Base-by-base conservation (phyloP, 2,113 vertebrate genomes). In the Seriola dumerili region DNA sequence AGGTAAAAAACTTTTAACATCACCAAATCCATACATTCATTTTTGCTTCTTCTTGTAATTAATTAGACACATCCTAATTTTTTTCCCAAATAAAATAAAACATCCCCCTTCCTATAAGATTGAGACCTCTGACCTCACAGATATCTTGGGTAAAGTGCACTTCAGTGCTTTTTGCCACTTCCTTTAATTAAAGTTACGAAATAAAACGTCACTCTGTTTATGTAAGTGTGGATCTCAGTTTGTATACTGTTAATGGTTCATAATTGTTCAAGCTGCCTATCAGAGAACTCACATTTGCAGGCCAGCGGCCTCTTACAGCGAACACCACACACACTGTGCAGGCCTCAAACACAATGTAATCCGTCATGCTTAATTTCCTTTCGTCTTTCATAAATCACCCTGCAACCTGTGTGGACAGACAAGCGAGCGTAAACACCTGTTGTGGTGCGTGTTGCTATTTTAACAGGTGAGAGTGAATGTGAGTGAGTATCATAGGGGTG, bases 391-490 rank as follows among this genome's bases (percentile, higher is more conserved):
- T 94, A 83, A 93, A 93, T 94, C 93, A 92, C 70, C 66, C 64
- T 83, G 85, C 90, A 89, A 89, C 86, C 57, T 83, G 82, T 89
- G 87, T 3, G 67, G 88, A 90, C 81, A 90, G 88, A 92, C 87
- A 81, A 71, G 69, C 40, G 73, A 85, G 79, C 66, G 82, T 92
- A 93, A 93, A 92, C 89, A 93, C 93, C 94, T 95, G 94, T 93
- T 94, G 91, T 93, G 84, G 77, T 88, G 85, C 14, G 58, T 87
- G 83, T 87, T 74, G 50, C 63, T 78, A 66, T 90, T 91, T 75
- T 78, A 85, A 75, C 83, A 72, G 62, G 78, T 65, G 61, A 71
- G 76, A 65, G 83, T 54, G 44, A 54, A 83, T 63, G 79, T 52
- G 69, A 75, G 78, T 50, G 72, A 59, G 77, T 64, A 74, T 57